Conservation (phyloP, 37 sponge, comb jelly and placozoan genomes). For the Hormiphora californensis region DNA sequence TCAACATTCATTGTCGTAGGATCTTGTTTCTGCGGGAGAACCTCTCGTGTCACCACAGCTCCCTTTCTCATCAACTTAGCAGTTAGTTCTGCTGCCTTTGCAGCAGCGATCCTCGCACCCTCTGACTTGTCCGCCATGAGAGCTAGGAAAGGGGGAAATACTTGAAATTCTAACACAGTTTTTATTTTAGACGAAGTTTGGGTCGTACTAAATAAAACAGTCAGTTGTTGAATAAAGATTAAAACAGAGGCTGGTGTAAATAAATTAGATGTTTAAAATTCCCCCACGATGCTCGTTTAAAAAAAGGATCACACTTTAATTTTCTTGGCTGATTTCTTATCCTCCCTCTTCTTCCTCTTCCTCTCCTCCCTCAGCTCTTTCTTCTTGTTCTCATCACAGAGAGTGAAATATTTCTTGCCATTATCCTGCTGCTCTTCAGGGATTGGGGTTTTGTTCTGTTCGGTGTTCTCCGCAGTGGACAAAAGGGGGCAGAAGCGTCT, state of each 20-base stretch:
- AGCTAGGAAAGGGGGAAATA: too few relatives aligned
- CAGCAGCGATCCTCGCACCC: not conserved
- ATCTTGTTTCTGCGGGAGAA: not conserved
- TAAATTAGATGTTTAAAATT: too few relatives aligned
- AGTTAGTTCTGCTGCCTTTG: constrained; percentile 16
- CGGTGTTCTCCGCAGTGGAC: not conserved
- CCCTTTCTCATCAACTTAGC: constrained; percentile 25
- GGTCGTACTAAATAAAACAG: too few relatives aligned
- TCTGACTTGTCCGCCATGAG: not conserved
- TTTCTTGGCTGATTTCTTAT: not conserved
- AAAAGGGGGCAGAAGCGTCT: constrained; percentile 33
- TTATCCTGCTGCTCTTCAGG: not conserved
- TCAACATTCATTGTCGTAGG: too few relatives aligned
- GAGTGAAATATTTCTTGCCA: constrained; percentile 35
- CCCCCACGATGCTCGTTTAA: too few relatives aligned
- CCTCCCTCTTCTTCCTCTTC: constrained; percentile 37
- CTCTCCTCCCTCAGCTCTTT: constrained; percentile 7
- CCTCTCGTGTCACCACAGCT: not conserved
- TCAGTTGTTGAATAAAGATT: too few relatives aligned
- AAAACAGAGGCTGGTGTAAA: too few relatives aligned
- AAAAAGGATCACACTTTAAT: too few relatives aligned
- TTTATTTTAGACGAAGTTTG: too few relatives aligned
- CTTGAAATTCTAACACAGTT: too few relatives aligned
- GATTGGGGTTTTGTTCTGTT: not conserved
- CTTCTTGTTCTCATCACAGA: not conserved